phyloP scores from a whole-genome alignment of 1,140 invertebrate genomes.

The Caenorhabditis briggsae region DNA sequence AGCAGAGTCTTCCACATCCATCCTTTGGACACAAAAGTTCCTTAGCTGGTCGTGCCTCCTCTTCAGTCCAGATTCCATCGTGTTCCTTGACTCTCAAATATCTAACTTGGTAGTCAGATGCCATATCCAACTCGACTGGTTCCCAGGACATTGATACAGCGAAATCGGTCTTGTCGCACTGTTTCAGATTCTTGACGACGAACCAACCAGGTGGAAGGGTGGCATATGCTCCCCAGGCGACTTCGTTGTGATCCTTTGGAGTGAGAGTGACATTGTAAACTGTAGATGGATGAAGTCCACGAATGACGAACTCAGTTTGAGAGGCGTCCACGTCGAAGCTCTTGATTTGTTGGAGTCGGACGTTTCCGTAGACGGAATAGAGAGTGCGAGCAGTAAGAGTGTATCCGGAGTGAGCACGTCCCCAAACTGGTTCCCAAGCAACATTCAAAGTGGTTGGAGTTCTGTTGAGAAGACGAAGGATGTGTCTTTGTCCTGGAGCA shows the following conservation, averaged over 20 bases:
- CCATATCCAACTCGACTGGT: slow-evolving; percentile 73
- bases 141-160: slow-evolving; percentile 77
- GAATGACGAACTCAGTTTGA: slow-evolving; percentile 74
- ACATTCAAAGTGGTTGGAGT: slow-evolving; percentile 76
- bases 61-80: slow-evolving; percentile 69
- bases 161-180: slow-evolving; percentile 75
- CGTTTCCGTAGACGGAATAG: slow-evolving; percentile 72
- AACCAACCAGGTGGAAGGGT: slow-evolving; percentile 78
- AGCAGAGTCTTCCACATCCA: slow-evolving; percentile 73
- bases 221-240: slow-evolving; percentile 77
- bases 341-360: slow-evolving; percentile 71
- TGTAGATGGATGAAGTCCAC: slow-evolving; percentile 73
- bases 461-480: slow-evolving; percentile 74
- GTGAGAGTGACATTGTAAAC: slow-evolving; percentile 77
- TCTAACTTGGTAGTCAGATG: slow-evolving; percentile 75
- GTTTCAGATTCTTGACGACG: slow-evolving; percentile 74
- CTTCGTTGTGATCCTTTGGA: slow-evolving; percentile 75
- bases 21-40: slow-evolving; percentile 77
- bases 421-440: slow-evolving; percentile 78
- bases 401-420: slow-evolving; percentile 74
- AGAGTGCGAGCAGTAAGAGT: slow-evolving; percentile 75
- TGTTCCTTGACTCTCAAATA: slow-evolving; percentile 72
- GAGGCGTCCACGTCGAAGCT: slow-evolving; percentile 72
- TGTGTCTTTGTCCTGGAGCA: slow-evolving; percentile 73
- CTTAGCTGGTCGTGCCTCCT: slow-evolving; percentile 70